Conservation (phyloP, 1,140 invertebrate genomes). For the Samia ricini region DNA sequence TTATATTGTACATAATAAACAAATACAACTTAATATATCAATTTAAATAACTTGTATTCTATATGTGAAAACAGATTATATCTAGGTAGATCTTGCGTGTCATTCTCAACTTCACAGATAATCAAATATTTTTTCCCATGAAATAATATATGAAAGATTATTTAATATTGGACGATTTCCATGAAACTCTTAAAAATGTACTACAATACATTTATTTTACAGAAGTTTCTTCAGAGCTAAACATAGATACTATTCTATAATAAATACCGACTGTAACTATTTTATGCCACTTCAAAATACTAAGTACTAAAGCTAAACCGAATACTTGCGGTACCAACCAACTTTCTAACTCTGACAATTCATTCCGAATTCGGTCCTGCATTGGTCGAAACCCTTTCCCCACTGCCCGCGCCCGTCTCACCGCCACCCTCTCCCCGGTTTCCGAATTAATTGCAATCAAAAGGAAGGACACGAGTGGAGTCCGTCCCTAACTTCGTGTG, state of each 20-base stretch:
- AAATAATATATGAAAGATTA: no score
- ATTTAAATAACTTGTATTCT: no score
- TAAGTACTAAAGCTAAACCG: constrained; percentile 44
- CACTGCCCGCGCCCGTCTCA: constrained; percentile 19
- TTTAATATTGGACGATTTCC: no score
- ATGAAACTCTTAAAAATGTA: no score
- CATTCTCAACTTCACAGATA: no score
- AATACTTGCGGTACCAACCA: constrained; percentile 41
- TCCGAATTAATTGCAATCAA: constrained; percentile 78
- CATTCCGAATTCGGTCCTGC: constrained; percentile 58
- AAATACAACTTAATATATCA: no score
- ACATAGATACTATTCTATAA: background rate
- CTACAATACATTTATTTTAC: no score
- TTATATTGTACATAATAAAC: no score
- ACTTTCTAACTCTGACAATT: constrained; percentile 45
- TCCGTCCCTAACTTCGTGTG: constrained; percentile 68
- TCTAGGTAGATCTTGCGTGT: no score
- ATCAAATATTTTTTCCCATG: no score
- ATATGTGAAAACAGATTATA: no score
- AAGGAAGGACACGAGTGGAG: constrained; percentile 74
- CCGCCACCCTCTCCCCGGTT: constrained; percentile 39
- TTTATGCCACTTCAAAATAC: constrained; percentile 15
- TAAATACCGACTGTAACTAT: background rate
- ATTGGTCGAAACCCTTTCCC: constrained; percentile 57
- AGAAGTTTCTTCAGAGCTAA: no score